Conservation (phyloP, 2,113 vertebrate genomes). For the Apus apus region DNA sequence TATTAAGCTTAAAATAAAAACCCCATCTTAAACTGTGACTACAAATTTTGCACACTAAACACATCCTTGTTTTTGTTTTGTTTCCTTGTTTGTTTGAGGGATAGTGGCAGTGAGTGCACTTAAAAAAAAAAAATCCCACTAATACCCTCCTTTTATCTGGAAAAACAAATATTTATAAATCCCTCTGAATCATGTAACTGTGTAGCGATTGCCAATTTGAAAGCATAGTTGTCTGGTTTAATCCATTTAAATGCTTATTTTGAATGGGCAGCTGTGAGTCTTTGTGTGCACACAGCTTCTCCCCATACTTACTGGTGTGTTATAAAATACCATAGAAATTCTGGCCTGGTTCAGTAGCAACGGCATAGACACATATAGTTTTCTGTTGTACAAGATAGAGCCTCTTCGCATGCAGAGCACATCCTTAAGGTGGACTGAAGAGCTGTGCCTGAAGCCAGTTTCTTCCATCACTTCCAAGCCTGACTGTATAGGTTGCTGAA, state of each 20-base stretch:
- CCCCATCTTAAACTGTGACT: not conserved
- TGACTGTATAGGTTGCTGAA: not conserved
- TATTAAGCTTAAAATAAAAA: not conserved
- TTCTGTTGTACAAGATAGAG: not conserved
- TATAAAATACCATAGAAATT: not conserved
- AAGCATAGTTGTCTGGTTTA: conserved; percentile 29
- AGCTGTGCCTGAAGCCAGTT: not conserved
- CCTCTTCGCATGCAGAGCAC: not conserved
- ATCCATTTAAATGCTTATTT: conserved; percentile 55
- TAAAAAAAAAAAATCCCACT: not conserved
- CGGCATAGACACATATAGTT: fast-evolving
- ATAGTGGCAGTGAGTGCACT: not conserved
- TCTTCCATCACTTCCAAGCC: not conserved
- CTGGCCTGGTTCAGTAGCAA: not conserved
- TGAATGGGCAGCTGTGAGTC: conserved; percentile 21
- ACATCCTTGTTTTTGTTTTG: not conserved
- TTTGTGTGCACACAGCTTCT: conserved; percentile 18
- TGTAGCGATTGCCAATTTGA: not conserved
- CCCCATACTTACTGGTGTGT: not conserved
- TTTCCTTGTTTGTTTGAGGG: conserved; percentile 13
- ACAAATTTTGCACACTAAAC: not conserved
- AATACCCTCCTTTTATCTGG: conserved; percentile 7
- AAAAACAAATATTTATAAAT: conserved; percentile 54
- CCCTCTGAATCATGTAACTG: conserved; percentile 16
- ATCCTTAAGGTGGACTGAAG: not conserved